Evolutionary conservation across 2,797 vertebrate genomes (phyloP).

Genomic region (Esox lucius): DNA sequence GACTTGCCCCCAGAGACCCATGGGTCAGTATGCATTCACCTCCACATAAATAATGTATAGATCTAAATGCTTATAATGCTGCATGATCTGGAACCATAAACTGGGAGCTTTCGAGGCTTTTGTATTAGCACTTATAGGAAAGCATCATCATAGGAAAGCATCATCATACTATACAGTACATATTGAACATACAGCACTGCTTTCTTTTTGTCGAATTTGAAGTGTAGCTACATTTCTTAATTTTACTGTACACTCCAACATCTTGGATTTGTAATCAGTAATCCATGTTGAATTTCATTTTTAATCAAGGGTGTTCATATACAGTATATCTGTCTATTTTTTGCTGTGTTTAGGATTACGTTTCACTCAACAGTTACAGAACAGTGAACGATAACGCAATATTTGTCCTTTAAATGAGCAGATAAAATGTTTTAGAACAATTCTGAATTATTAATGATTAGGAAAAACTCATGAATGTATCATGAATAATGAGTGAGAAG

Average conservation of each 20-base stretch:
- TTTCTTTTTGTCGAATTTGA: too few species aligned
- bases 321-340: conserved; percentile 1
- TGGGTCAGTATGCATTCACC: conserved; percentile 57
- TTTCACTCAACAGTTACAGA: background rate
- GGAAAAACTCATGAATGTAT: too few species aligned
- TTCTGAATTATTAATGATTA: background rate
- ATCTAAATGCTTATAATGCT: conserved; percentile 55
- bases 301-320: too few species aligned
- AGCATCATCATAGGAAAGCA: too few species aligned
- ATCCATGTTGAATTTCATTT: too few species aligned
- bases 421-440: background rate
- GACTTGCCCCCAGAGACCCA: conserved; percentile 35
- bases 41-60: conserved; percentile 64
- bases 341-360: background rate
- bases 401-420: background rate
- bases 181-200: too few species aligned
- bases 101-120: background rate
- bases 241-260: too few species aligned
- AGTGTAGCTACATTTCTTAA: too few species aligned
- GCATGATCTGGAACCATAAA: conserved; percentile 44
- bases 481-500: background rate
- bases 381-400: background rate
- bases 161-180: too few species aligned
- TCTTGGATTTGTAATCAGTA: too few species aligned
- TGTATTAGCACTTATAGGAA: too few species aligned